Conservation (phyloP, 2,888 invertebrate species). For the Habroteleia sp. region DNA sequence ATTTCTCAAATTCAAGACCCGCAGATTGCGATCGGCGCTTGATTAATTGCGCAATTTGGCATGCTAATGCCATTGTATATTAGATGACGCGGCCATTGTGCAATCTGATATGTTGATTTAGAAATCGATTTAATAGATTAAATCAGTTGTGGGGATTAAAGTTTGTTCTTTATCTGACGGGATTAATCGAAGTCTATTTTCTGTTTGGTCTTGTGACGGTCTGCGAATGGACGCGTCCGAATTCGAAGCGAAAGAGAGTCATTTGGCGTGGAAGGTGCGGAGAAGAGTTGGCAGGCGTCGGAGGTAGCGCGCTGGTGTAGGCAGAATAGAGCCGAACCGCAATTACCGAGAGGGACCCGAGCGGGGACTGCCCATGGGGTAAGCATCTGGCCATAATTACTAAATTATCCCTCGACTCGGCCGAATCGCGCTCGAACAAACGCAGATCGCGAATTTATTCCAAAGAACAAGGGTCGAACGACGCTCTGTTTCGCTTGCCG, state of each 20-base stretch:
- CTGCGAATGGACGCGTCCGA: constrained; percentile 5
- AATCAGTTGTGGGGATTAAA: constrained; percentile 36
- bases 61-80: constrained; percentile 27
- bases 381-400: constrained; percentile 79
- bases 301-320: constrained; percentile 53
- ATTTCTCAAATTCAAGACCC: constrained; percentile 25
- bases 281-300: constrained; percentile 54
- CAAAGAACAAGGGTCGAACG: constrained; percentile 58
- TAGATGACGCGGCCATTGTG: constrained; percentile 47
- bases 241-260: constrained; percentile 38
- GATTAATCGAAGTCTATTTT: constrained; percentile 24
- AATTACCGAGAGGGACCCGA: constrained; percentile 48
- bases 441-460: constrained; percentile 71
- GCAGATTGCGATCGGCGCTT: constrained; percentile 32
- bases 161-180: constrained; percentile 35
- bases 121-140: constrained; percentile 58
- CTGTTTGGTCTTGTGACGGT: neutral
- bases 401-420: constrained; percentile 78
- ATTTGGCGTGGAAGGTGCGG: constrained; percentile 47
- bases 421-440: constrained; percentile 69
- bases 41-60: constrained; percentile 46
- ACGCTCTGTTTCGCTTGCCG: too few species aligned
- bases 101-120: constrained; percentile 44
- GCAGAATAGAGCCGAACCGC: constrained; percentile 51
- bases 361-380: constrained; percentile 67